Evolutionary conservation across 92 coral and sea anemone species (phyloP), one percentile per base, ranked within the genome.

Genomic region (Parazoanthus darwini): DNA sequence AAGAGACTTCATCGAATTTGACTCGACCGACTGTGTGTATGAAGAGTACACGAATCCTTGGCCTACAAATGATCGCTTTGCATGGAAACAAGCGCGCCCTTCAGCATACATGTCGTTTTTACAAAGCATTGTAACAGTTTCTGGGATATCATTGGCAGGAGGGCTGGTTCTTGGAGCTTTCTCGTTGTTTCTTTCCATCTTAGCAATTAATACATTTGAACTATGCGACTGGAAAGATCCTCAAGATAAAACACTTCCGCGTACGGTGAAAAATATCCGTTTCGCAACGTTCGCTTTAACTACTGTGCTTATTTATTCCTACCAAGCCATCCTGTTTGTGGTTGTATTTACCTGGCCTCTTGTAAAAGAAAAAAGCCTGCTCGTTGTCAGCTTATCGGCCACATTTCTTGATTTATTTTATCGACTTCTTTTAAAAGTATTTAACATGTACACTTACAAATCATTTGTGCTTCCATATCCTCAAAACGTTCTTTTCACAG

Each of bases 391-490:
- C 29, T 74, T 89, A n/a, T 5, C 46, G 25, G 89, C 83, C 26
- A 56, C 85, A 35, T 63, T 81, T 15, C 38, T 89, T 2, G 91
- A 89, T 37, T 46, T 89, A 6, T 79, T 51, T 46, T 89, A 89
- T 54, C 63, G 92, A 14, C 87, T 85, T 58, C 42, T 85, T 42
- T 68, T 89, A 13, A 51, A 68, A 23, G 23, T 89, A 5, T 89
- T 75, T 46, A 79, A 86, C 20, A 8, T 68, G 38, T 89, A 78
- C 78, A 58, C 81, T 29, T 42, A 77, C 54, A 77, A 67, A 43
- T 50, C 80, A 18, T 83, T 88, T 4, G 86, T 82, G 80, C 56
- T 50, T 20, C 86, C 89, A 16, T 89, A 89, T 70, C 89, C 92
- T 7, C 86, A 76, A 54, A 89, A 85, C 36, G 48, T 85, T 8